phyloP scores from a whole-genome alignment of 2,113 vertebrate genomes.

The Scophthalmus maximus region DNA sequence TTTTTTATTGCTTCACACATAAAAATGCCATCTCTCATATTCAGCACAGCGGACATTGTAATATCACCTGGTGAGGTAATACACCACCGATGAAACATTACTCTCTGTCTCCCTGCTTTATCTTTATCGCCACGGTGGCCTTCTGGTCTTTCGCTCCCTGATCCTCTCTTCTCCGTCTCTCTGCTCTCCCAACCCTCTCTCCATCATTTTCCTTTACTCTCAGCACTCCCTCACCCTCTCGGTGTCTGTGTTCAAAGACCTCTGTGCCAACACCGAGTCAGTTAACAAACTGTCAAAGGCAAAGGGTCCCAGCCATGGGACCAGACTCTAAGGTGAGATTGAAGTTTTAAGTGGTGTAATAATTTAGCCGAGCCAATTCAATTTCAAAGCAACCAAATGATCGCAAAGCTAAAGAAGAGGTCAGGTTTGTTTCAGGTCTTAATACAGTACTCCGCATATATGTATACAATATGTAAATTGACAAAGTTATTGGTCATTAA shows the following conservation, averaged over 20 bases:
- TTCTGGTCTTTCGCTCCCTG: slow-evolving; percentile 39
- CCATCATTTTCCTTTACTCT: slow-evolving; percentile 25
- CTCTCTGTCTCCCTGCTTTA: slow-evolving; percentile 35
- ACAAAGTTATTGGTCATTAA: no score
- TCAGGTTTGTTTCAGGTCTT: no score
- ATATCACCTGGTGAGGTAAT: slow-evolving; percentile 74
- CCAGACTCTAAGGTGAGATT: slow-evolving; percentile 8
- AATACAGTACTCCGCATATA: no score
- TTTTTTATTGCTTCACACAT: slow-evolving; percentile 72
- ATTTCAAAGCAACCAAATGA: slow-evolving; percentile 2
- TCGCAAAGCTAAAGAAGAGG: not conserved
- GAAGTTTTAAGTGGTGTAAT: not conserved
- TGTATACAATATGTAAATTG: no score
- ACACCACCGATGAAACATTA: slow-evolving; percentile 46
- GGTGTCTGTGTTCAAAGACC: slow-evolving; percentile 10
- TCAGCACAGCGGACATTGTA: slow-evolving; percentile 61
- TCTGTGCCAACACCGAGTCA: slow-evolving; percentile 7
- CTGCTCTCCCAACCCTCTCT: slow-evolving; percentile 20
- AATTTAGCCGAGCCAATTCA: not conserved
- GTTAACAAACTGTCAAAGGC: slow-evolving; percentile 28
- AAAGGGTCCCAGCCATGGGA: not conserved
- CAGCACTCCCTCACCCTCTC: not conserved
- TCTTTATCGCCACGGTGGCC: slow-evolving; percentile 63
- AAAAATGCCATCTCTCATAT: slow-evolving; percentile 68
- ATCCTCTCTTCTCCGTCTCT: slow-evolving; percentile 5